These are phyloP conservation scores for Haliclona indistincta DNA, from an alignment of 37 sponge, comb jelly and placozoan species.

Conservation along the genomic window DNA sequence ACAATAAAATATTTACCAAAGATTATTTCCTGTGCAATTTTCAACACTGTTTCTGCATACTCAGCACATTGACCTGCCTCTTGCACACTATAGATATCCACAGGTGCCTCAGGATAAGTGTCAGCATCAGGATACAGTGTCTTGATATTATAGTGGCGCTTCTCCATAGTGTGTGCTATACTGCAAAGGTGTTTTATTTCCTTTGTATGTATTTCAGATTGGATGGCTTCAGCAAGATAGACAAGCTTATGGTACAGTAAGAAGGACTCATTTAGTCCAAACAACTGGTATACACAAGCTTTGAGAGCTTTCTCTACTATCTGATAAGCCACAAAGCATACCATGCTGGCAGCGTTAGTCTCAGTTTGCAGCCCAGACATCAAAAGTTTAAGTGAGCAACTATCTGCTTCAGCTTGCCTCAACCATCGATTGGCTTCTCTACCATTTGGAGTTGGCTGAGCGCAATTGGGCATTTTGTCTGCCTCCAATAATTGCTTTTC, in stretches of 20 bases:
- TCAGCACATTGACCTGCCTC: too few relatives aligned
- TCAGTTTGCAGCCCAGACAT: neutral
- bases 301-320: constrained; percentile 67
- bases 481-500: too few relatives aligned
- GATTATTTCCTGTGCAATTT: too few relatives aligned
- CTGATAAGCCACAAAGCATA: constrained; percentile 62
- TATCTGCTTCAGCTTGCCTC: constrained; percentile 35
- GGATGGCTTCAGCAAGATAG: constrained; percentile 15
- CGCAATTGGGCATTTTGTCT: neutral
- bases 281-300: constrained; percentile 24
- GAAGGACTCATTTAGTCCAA: constrained; percentile 34
- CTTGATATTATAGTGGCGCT: too few relatives aligned
- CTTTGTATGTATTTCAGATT: too few relatives aligned
- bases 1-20: too few relatives aligned
- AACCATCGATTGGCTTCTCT: constrained; percentile 35
- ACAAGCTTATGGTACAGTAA: constrained; percentile 3
- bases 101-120: too few relatives aligned
- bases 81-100: too few relatives aligned
- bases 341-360: constrained; percentile 1
- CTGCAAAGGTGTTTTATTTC: too few relatives aligned
- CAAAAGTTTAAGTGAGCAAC: constrained; percentile 2
- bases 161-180: too few relatives aligned
- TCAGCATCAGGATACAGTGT: too few relatives aligned
- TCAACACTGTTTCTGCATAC: too few relatives aligned
- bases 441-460: neutral